Base-by-base conservation (phyloP, 2,888 invertebrate species). In the Endotricha flammealis region DNA sequence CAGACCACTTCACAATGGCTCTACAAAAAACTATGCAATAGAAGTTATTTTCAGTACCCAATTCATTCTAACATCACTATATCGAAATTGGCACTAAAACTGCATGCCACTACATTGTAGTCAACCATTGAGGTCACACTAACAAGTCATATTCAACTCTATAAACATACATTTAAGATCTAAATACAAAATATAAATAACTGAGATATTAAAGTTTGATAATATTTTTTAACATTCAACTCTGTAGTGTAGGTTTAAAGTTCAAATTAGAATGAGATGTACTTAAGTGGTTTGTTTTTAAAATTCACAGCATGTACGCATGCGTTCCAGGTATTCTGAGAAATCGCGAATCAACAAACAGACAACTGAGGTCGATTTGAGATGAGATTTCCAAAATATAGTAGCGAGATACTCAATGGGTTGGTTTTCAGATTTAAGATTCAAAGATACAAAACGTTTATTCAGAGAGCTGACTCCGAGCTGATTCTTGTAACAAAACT, bases 271-370 rank as follows among this genome's bases (percentile, higher is more conserved):
- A 29, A 12, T 27, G 14, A n/a, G 10, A 23, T 8, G 22, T 7
- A 9, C 1, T 8, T 1, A 10, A 7, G 11, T 6, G 29, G 13
- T 29, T 35, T 35, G 35, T 29, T 35, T 35, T 71, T 67, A 48
- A 58, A 59, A 75, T 72, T 73, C 75, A 54, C 48, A 42, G 38
- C 57, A 50, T 54, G 68, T 65, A 46, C 42, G 55, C 53, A 53
- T 58, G 60, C 43, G 53, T 71, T 70, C 73, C 64, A 63, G 57
- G 73, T 68, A 71, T 58, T 62, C 53, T 55, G 59, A 54, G 64
- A 55, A 57, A 52, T 54, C 42, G 45, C 41, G 45, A 53, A 56
- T 57, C 60, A 67, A 63, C 56, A 67, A 61, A 59, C 48, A 43
- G 39, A 49, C 34, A 40, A 46, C 39, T 12, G 23, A 41, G 2